Base-by-base conservation (phyloP, 2,888 invertebrate species). In the Clanis bilineata region DNA sequence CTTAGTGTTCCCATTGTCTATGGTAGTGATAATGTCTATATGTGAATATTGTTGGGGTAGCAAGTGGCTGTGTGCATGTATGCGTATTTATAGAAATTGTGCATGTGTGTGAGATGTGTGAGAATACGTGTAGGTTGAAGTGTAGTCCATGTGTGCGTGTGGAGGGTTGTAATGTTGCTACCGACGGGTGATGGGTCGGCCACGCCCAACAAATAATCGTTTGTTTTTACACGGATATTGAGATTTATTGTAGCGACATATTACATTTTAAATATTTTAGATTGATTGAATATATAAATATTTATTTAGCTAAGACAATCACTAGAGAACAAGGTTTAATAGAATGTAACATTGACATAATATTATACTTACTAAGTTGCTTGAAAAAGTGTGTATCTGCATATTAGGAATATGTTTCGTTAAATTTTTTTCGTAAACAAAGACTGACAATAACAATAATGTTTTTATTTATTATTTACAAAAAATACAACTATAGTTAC, bases 181-280 rank as follows among this genome's bases (percentile, higher is more conserved):
- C 74, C 75, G 85, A 83, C 81, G 81, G 78, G 77, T 80, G 80
- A 85, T 73, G 83, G 73, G 73, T 71, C 76, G 67, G 79, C 85
- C 86, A 82, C 90, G 89, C 90, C 90, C 84, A 82, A 71, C 62
- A 76, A 77, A 85, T 89, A 81, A 84, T 82, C 77, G 80, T 81
- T 82, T 82, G 80, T 81, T 83, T 82, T 80, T 79, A 79, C 77
- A 79, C 45, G 45, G 23, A 45, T 51, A 51, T 38, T 58, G 38
- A 22, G 39, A 15, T 39, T 51, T 25, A 51, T 38, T 51, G 18
- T 51, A 51, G 18, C 9, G 51, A 21, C 18, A 32, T 51, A 51
- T 51, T 51, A 32, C 28, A 15, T 28, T 32, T 15, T 9, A 51
- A 28, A 4, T 28, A 10, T 28, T 28, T 47, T 25, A 47, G 15